These are phyloP conservation scores for Protobothrops flavoviridis DNA, from an alignment of 2,113 vertebrate species.

Conservation along the genomic window DNA sequence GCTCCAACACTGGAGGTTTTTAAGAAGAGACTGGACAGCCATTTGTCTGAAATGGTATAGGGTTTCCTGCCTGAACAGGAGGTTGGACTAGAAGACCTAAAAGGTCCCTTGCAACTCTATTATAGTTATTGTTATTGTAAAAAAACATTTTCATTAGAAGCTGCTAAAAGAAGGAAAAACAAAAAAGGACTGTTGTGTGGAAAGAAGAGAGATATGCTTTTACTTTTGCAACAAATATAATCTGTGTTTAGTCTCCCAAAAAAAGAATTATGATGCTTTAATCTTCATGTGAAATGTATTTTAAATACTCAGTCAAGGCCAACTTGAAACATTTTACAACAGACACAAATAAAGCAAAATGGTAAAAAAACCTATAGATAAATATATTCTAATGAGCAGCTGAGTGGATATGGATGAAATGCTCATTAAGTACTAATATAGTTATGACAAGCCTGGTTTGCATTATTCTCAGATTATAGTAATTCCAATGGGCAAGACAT, in stretches of 20 bases:
- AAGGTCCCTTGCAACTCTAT: too few species aligned
- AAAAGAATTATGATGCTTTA: neutral
- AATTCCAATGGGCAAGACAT: neutral
- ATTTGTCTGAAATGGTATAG: too few species aligned
- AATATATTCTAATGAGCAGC: neutral
- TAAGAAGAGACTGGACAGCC: too few species aligned
- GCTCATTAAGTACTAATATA: neutral
- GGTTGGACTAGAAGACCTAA: too few species aligned
- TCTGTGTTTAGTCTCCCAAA: neutral
- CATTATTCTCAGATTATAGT: neutral
- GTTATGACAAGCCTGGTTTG: neutral
- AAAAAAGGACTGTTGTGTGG: neutral
- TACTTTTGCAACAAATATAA: neutral
- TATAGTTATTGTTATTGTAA: too few species aligned
- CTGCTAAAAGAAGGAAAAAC: neutral
- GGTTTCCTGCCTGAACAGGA: too few species aligned
- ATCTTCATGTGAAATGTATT: neutral
- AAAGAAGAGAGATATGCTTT: neutral
- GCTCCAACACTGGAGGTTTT: too few species aligned
- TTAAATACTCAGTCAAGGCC: neutral
- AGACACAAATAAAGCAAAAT: neutral
- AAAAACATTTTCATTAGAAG: neutral
- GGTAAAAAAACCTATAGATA: neutral
- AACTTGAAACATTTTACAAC: neutral
- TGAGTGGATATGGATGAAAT: neutral